Base-by-base conservation (phyloP, 2,113 vertebrate species). In the Cynopterus brachyotis region DNA sequence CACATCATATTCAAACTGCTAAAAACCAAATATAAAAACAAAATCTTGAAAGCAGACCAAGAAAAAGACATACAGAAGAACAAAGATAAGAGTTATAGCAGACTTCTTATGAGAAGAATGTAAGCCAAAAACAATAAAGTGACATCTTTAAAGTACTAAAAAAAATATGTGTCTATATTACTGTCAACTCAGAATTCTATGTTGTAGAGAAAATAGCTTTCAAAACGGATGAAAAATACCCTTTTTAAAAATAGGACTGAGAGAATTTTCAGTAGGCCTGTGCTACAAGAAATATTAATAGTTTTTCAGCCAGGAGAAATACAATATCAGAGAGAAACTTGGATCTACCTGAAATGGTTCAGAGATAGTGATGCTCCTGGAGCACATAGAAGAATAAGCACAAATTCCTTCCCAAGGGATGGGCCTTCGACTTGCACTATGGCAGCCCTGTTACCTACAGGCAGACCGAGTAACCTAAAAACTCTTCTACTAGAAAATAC, bases 111-210 rank as follows among this genome's bases (percentile, higher is more conserved):
- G 45, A 69, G 50, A 62, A 94, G 92, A 92, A 89, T 47, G 1
- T 55, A 89, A 94, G 26, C n/a, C 55, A 45, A 90, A 72, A 62
- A 78, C 75, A 87, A 86, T 10, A 55, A 83, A 90, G n/a, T 89
- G 79, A 70, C 28, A 78, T 57, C 45, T 81, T 91, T 92, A 88
- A 84, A 84, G 35, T 69, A 59, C 73, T 40, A 6, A 70, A 37
- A 60, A 57, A 60, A 73, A 89, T 30, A 53, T 12, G 2, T 35
- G 2, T 62, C 32, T 50, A 42, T 12, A 35, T 7, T 78, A 92
- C 17, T 24, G 17, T 81, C 42, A 45, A 45, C 24, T 35, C 60
- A 72, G 24, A 82, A 76, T 83, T 89, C 22, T 67, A 78, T 9
- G 32, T 5, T 47, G 55, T 20, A 86, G 35, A 93, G 45, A 90